Base-by-base conservation (phyloP, 2,888 invertebrate species). In the Apantesis nais region DNA sequence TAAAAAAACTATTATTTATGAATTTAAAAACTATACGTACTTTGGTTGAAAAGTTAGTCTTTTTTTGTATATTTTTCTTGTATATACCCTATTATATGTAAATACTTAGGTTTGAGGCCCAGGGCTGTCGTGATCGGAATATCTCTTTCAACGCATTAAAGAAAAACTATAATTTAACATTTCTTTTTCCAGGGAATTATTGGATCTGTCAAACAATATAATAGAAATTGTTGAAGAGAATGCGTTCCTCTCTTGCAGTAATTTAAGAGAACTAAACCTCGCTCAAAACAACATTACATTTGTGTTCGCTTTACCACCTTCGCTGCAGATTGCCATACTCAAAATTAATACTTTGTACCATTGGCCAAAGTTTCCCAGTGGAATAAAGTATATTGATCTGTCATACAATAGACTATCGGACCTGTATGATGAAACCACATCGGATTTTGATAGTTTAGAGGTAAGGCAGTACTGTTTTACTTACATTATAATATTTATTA, bases 221-320 rank as follows among this genome's bases (percentile, higher is more conserved):
- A 93, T 95, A 73, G 93, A 93, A 80, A 88, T 92, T 8, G 87
- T 95, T 11, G 95, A 95, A 85, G 90, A 92, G 68, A 88, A 91
- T 14, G 84, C 93, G 0, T 92, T 95, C 75, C 78, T 90, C 3
- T 80, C 88, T 0, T 93, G 92, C 77, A 86, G 84, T 19, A 92
- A 85, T 77, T 85, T 95, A 73, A 86, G 88, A 61, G 94, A 94
- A 85, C 78, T 95, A 83, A 93, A 95, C 86, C 90, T 95, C 82
- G 93, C 89, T 0, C 91, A 93, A 78, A 95, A 95, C 85, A 92
- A 93, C 78, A 91, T 95, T 86, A 92, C 93, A 78, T 88, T 92
- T 34, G 84, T 91, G 71, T 93, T 94, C 76, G 88, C 90, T 2
- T 76, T 95, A 63, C 94, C 95, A 0, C 83, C 90, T 2, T 80